These are phyloP conservation scores for Rhagoletis pomonella DNA, from an alignment of 1,140 invertebrate genomes.

Conservation along the genomic window DNA sequence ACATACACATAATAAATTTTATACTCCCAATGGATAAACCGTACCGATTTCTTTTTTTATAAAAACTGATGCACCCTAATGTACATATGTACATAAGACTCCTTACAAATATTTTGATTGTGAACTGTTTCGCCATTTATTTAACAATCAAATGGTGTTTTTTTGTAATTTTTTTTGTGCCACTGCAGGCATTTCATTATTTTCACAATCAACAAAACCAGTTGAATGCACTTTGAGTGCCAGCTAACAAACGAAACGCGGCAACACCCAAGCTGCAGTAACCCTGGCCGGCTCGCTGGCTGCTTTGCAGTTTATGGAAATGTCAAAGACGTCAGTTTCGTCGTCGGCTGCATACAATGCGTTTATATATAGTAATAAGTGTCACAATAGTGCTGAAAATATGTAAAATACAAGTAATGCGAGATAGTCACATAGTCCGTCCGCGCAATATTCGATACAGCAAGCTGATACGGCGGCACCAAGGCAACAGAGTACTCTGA, in stretches of 20 bases:
- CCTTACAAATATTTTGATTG: not conserved
- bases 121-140: not conserved
- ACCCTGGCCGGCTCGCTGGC: not conserved
- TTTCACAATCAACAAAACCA: conserved; percentile 25
- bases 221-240: conserved; percentile 24
- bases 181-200: conserved; percentile 5
- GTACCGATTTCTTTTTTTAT: no score
- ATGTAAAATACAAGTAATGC: conserved; percentile 23
- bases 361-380: conserved; percentile 50
- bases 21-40: no score
- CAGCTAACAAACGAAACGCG: not conserved
- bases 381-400: conserved; percentile 32
- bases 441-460: conserved; percentile 4
- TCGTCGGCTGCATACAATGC: not conserved
- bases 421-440: not conserved
- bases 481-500: not conserved
- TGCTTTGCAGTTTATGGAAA: not conserved
- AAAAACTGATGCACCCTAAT: no score
- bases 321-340: not conserved
- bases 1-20: no score
- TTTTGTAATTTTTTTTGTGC: not conserved
- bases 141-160: not conserved
- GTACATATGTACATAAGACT: no score
- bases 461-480: not conserved
- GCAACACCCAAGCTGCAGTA: not conserved